Conservation (phyloP, 1,140 invertebrate species). For the Drosophila orosa region DNA sequence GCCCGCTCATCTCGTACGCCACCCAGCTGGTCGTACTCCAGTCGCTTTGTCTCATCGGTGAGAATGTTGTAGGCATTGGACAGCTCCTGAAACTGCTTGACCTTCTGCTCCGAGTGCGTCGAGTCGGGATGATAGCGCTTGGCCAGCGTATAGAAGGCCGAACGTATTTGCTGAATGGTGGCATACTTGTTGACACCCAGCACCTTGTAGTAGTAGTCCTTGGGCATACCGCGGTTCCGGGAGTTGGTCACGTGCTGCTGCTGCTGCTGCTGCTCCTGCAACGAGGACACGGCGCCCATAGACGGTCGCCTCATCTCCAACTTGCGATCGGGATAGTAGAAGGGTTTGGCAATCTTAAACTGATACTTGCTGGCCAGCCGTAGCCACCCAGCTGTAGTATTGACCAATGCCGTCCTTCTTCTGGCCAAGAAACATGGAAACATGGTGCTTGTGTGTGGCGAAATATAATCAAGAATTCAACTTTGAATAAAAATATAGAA, state of each 20-base stretch:
- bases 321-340: constrained; percentile 73
- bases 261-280: constrained; percentile 15
- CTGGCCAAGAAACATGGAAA: constrained; percentile 32
- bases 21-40: constrained; percentile 88
- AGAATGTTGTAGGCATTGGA: constrained; percentile 94
- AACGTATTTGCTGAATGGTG: constrained; percentile 92
- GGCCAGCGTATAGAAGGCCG: constrained; percentile 91
- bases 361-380: constrained; percentile 69
- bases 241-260: constrained; percentile 2
- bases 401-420: background rate
- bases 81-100: constrained; percentile 94
- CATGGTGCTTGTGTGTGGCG: constrained; percentile 35
- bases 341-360: constrained; percentile 51
- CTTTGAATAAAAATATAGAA: constrained; percentile 27
- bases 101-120: constrained; percentile 87
- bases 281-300: background rate
- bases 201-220: constrained; percentile 95
- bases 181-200: constrained; percentile 90
- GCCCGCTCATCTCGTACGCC: constrained; percentile 65
- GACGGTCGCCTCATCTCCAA: constrained; percentile 45
- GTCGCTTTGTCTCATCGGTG: constrained; percentile 91
- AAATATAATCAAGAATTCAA: constrained; percentile 10
- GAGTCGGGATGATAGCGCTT: constrained; percentile 90
- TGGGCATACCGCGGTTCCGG: constrained; percentile 80
- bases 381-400: background rate